Evolutionary conservation across 2,113 vertebrate species (phyloP).

Genomic region (Toxotes chatareus): DNA sequence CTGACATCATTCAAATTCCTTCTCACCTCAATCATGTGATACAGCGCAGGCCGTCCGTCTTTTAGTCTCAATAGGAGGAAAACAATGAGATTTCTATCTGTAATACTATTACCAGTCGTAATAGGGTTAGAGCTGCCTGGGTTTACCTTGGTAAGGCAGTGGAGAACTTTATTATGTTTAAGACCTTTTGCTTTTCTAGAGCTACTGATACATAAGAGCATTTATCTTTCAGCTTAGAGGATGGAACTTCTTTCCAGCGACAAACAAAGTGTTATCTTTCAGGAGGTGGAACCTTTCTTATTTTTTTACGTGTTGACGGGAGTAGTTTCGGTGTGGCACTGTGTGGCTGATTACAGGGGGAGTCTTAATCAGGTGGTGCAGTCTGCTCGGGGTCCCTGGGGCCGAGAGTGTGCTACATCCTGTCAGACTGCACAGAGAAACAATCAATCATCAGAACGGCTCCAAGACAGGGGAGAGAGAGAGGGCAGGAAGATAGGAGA

Average conservation of each 20-base stretch:
- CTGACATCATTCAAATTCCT: conserved; percentile 78
- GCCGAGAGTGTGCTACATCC: conserved; percentile 90
- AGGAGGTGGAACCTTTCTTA: conserved; percentile 76
- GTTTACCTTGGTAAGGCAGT: conserved; percentile 78
- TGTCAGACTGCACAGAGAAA: conserved; percentile 92
- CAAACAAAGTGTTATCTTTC: conserved; percentile 81
- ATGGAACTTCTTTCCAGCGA: conserved; percentile 50
- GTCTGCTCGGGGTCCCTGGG: conserved; percentile 89
- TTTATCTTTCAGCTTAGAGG: no score
- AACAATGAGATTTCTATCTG: conserved; percentile 83
- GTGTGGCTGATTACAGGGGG: conserved; percentile 91
- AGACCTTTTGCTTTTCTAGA: conserved; percentile 79
- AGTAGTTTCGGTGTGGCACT: conserved; percentile 75
- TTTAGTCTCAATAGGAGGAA: conserved; percentile 69
- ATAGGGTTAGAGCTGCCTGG: conserved; percentile 78
- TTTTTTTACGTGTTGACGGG: conserved; percentile 75
- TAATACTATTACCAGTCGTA: conserved; percentile 80
- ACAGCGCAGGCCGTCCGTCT: conserved; percentile 63
- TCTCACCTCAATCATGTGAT: conserved; percentile 80
- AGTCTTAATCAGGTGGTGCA: conserved; percentile 93
- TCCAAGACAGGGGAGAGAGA: conserved; percentile 73
- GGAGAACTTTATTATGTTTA: conserved; percentile 84
- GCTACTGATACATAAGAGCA: conserved; percentile 81
- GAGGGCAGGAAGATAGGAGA: conserved; percentile 66
- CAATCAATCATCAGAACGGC: conserved; percentile 94